Evolutionary conservation across 2,888 invertebrate genomes (phyloP).

Genomic region (Cabera pusaria): DNA sequence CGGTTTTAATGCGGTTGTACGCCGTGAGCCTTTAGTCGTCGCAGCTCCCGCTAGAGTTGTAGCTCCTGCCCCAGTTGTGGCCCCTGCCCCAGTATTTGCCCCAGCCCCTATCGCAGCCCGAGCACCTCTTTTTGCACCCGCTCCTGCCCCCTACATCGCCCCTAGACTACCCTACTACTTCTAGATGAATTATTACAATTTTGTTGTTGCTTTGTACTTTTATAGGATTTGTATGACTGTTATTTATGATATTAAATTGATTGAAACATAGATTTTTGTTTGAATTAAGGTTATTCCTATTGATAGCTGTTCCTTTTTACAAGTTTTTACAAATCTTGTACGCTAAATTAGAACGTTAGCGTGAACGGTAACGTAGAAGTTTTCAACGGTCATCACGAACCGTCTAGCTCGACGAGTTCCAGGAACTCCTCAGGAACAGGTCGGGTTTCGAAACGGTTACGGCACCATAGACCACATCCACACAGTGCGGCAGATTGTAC

Average conservation of each 20-base stretch:
- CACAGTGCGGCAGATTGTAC: too few species aligned
- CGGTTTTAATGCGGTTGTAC: constrained; percentile 83
- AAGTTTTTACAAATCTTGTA: too few species aligned
- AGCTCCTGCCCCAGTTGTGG: constrained; percentile 48
- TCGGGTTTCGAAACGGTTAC: too few species aligned
- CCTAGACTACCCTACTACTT: constrained; percentile 68
- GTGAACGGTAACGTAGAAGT: too few species aligned
- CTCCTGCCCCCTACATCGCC: constrained; percentile 46
- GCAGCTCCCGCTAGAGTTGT: constrained; percentile 49
- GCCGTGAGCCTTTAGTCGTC: constrained; percentile 72
- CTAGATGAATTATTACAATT: constrained; percentile 77
- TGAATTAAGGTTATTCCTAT: too few species aligned
- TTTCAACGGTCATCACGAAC: too few species aligned
- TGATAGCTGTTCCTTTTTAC: too few species aligned
- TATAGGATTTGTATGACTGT: constrained; percentile 63
- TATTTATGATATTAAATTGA: constrained; percentile 71
- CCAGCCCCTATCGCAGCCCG: constrained; percentile 40
- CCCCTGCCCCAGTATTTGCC: constrained; percentile 48
- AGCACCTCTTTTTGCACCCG: constrained; percentile 43
- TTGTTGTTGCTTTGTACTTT: constrained; percentile 60
- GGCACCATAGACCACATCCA: too few species aligned
- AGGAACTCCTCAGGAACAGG: too few species aligned
- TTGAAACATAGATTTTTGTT: constrained; percentile 28
- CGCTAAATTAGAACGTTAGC: too few species aligned
- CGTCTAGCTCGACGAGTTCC: too few species aligned